Conservation (phyloP, 2,888 invertebrate species). For the Monoplex corrugatus region DNA sequence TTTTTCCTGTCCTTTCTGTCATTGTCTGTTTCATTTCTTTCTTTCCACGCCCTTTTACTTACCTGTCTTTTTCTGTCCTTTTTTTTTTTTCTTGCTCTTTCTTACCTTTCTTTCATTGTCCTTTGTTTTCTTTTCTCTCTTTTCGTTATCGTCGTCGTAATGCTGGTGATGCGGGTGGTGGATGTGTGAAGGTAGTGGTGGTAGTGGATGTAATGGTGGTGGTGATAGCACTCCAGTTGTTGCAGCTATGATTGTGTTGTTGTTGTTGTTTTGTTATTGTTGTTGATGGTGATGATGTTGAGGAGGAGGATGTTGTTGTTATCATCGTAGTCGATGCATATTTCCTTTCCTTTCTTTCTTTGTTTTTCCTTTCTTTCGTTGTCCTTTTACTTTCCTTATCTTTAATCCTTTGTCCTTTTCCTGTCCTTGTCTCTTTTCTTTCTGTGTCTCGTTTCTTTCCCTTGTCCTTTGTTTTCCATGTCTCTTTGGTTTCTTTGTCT, state of each 20-base stretch:
- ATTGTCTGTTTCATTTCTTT: background rate
- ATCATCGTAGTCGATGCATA: background rate
- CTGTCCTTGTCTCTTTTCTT: background rate
- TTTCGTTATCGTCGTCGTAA: no score
- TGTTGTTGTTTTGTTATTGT: no score
- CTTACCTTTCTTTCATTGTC: background rate
- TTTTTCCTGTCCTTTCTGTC: background rate
- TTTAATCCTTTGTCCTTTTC: background rate
- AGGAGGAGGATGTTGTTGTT: no score
- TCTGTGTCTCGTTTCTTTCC: background rate
- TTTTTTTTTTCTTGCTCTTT: slow-evolving; percentile 45
- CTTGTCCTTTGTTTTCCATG: background rate
- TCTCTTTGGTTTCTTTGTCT: background rate
- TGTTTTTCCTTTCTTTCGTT: slow-evolving; percentile 29
- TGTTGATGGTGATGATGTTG: no score
- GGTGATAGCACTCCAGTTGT: no score
- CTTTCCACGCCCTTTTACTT: no score
- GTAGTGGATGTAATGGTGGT: no score
- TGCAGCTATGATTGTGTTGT: no score
- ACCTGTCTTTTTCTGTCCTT: slow-evolving; percentile 16
- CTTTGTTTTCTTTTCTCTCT: background rate
- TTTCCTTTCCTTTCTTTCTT: slow-evolving; percentile 47
- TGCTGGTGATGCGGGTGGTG: no score
- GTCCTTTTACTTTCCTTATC: background rate
- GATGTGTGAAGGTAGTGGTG: no score